Evolutionary conservation across 2,113 vertebrate species (phyloP), one percentile per base, ranked within the genome.

Genomic region (Eidolon helvum): DNA sequence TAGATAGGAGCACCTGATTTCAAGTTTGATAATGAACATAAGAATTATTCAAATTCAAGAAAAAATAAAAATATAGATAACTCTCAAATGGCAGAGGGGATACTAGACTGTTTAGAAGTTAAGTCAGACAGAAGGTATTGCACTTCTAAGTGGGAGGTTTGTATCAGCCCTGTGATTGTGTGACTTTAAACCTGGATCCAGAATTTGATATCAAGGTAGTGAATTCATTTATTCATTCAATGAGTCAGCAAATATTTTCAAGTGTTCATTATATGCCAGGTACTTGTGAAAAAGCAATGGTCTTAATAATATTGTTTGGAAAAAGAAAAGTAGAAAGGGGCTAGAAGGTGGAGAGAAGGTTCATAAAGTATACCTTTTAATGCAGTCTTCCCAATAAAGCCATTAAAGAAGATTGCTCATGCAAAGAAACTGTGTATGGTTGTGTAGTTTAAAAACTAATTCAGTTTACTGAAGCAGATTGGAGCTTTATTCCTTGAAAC

Each of bases 401-500:
- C 88, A 87, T 61, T 96, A 89, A 53, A 89, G 79, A 79, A 97
- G 72, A 95, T 80, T 61, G 93, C 40, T 96, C 59, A 50, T 95
- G 50, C 88, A 91, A 92, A 91, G 92, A 95, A 50, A 33, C 26
- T 4, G 0, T 24, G 1, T 71, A 91, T 93, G 77, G 59, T 4
- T 85, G 97, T 96, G 90, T 77, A 55, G 50, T 74, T 98, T 97
- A 95, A 93, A 97, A 93, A 97, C 40, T 93, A 96, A 95, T 95
- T 71, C 61, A 93, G 77, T 93, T 98, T 96, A 95, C 40, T 78
- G 93, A 95, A 97, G 71, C 80, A 97, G 83, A 72, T 71, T 97
- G 63, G 3, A 28, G 5, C 82, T 97, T 80, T 91, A 90, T 97
- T 97, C 94, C 90, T 97, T 98, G 74, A 97, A 98, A 91, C 45